Evolutionary conservation across 1,140 invertebrate species (phyloP), one percentile per base, ranked within the genome.

Genomic region (Caenorhabditis inopinata): DNA sequence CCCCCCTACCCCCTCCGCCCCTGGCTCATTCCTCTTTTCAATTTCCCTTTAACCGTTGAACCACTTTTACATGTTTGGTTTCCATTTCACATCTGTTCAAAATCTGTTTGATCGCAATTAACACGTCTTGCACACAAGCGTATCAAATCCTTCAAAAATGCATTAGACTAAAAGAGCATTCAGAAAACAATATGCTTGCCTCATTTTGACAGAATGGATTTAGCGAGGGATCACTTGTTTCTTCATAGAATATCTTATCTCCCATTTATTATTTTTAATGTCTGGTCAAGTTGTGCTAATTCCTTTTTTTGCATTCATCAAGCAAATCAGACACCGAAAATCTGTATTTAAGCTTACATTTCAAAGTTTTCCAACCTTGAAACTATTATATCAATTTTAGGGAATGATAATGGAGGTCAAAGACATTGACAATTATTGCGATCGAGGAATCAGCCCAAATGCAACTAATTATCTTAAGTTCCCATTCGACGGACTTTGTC

Each of bases 401-500:
- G 78, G 85, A n/a, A 84, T 83, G 82, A 83, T 84, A 77, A 81
- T 84, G 80, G 78, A 83, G 42, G 48, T 86, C 6, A 83, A 84
- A 14, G 84, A 86, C 38, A 84, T 86, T 38, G 82, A 86, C 62
- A 74, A 82, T 23, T 83, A 85, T 74, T 86, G 85, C 80, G 75
- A 85, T n/a, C 80, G 85, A 42, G 78, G 76, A 29, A 25, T 82
- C 18, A 49, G 84, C 75, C 38, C 35, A 32, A 79, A 45, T n/a
- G 47, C 25, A 14, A 48, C 74, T 23, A 78, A 62, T 11, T 87
- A 80, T 78, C 21, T 46, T 35, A 42, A 18, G 14, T 73, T 77
- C 18, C 86, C 86, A 1, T 87, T 87, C 74, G 78, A 86, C 51
- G 85, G 84, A 42, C 42, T 51, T 18, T 87, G 86, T 74, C 77